Percentiles rank a stretch among this genome's conserved stretches.
These are phyloP conservation scores for Augochlora pura DNA, from an alignment of 1,140 invertebrate genomes.

Conservation along the genomic window DNA sequence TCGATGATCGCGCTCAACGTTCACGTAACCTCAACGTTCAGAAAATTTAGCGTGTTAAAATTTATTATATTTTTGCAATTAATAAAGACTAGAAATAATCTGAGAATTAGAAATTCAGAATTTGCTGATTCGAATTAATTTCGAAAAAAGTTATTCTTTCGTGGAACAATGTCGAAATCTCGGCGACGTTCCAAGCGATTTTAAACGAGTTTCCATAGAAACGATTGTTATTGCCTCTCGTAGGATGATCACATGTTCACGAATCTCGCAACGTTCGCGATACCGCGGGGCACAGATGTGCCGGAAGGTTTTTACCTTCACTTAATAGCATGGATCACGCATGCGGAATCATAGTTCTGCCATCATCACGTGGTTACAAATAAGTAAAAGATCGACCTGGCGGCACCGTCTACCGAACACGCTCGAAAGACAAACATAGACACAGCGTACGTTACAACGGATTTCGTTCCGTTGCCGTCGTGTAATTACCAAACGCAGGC, in stretches of 20 bases:
- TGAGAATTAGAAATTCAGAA: no score
- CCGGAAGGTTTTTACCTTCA: slow-evolving; percentile 52
- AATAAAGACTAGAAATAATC: no score
- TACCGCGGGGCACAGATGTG: slow-evolving; percentile 21
- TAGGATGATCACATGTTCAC: slow-evolving; percentile 12
- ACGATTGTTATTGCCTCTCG: slow-evolving; percentile 28
- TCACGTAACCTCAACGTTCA: no score
- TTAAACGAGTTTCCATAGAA: neutral
- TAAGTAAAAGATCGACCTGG: neutral
- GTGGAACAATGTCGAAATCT: neutral
- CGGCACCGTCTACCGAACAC: neutral
- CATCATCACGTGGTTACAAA: neutral
- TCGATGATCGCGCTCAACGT: neutral
- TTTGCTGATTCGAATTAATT: no score
- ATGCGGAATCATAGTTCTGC: slow-evolving; percentile 9
- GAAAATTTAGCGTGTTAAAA: no score
- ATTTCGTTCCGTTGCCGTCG: neutral
- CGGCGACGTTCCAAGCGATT: neutral
- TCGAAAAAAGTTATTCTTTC: no score
- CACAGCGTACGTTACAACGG: neutral
- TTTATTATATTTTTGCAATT: no score
- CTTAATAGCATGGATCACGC: slow-evolving; percentile 40
- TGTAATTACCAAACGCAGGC: neutral
- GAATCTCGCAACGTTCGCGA: slow-evolving; percentile 40
- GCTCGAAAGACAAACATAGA: neutral